A percentile compares a stretch with the other conserved stretches of the same genome.
These are phyloP conservation scores for Serripes groenlandicus DNA, from an alignment of 2,888 invertebrate species.

Conservation along the genomic window DNA sequence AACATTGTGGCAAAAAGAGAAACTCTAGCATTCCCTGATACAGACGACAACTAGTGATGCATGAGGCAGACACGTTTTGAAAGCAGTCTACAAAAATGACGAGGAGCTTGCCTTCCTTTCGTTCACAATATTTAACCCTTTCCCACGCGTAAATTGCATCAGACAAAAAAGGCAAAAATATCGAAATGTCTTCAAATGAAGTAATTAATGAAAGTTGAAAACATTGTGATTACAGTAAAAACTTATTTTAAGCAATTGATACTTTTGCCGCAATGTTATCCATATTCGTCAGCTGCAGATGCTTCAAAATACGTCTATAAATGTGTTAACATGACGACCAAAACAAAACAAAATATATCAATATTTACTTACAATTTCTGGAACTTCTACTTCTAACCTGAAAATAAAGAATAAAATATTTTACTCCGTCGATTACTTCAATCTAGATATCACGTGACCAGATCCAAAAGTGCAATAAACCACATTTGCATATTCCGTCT, in stretches of 20 bases:
- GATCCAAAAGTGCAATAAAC: conserved; percentile 5
- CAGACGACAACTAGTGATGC: no score
- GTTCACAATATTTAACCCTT: no score
- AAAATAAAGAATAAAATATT: background rate
- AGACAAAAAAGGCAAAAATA: background rate
- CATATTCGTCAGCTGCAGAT: no score
- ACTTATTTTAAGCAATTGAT: background rate
- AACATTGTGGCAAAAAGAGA: no score
- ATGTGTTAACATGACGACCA: no score
- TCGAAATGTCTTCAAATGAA: background rate
- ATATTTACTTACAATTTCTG: conserved; percentile 12
- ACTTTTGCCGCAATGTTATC: background rate
- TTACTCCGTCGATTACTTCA: background rate
- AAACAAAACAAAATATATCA: background rate
- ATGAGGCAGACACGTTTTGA: no score
- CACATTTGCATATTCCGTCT: conserved; percentile 20
- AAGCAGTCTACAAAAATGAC: no score
- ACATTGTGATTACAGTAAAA: background rate
- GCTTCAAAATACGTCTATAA: no score
- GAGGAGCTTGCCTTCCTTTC: no score
- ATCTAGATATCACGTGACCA: background rate
- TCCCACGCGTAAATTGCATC: no score
- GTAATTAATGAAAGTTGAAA: background rate
- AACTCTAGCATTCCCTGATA: no score
- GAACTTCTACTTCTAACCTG: conserved; percentile 15